Evolutionary conservation across 2,797 vertebrate species (phyloP).

Genomic region (Coendou prehensilis): DNA sequence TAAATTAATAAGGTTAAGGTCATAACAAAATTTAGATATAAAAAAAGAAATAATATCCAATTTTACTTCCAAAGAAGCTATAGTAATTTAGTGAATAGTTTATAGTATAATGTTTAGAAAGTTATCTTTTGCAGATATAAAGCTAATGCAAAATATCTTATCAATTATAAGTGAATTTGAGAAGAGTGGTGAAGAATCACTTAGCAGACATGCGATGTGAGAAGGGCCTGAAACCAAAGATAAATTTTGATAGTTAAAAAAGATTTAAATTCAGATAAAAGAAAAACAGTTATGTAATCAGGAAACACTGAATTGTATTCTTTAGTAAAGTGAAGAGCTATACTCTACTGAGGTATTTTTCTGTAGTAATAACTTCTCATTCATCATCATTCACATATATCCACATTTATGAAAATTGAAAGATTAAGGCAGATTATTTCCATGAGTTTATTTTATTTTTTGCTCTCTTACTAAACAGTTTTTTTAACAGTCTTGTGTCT

Average conservation of each 20-base stretch:
- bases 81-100: neutral
- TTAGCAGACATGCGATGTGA: neutral
- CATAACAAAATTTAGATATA: neutral
- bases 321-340: slow-evolving; percentile 6
- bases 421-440: neutral
- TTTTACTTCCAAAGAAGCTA: neutral
- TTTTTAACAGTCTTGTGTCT: neutral
- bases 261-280: neutral
- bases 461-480: neutral
- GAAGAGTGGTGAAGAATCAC: neutral
- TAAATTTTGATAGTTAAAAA: slow-evolving; percentile 26
- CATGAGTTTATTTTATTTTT: slow-evolving; percentile 5
- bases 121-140: neutral
- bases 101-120: neutral
- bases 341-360: neutral
- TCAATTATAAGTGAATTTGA: neutral
- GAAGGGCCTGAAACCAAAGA: neutral
- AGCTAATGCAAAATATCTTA: slow-evolving; percentile 14
- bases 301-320: neutral
- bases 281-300: neutral
- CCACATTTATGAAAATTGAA: slow-evolving; percentile 33
- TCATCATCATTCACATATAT: slow-evolving; percentile 34
- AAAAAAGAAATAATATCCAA: neutral
- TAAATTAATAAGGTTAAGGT: neutral
- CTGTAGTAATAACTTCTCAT: neutral